Evolutionary conservation across 1,140 invertebrate species (phyloP).

Genomic region (Elymnias hypermnestra): DNA sequence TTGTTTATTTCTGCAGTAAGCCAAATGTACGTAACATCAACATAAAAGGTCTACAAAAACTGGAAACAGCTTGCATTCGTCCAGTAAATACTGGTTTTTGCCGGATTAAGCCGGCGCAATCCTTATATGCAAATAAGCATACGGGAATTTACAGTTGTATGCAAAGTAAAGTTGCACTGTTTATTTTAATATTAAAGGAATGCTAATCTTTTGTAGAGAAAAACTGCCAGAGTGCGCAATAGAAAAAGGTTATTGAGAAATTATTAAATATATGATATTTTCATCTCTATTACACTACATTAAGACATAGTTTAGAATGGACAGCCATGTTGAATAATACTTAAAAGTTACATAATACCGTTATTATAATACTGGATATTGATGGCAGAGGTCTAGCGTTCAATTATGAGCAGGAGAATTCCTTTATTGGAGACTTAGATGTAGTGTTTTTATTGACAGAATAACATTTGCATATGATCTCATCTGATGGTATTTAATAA

Average conservation of each 20-base stretch:
- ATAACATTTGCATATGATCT: too few species aligned
- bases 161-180: constrained; percentile 27
- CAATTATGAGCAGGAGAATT: too few species aligned
- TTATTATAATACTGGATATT: too few species aligned
- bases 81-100: constrained; percentile 58
- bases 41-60: constrained; percentile 32
- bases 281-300: background rate
- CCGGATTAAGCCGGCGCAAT: constrained; percentile 46
- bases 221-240: too few species aligned
- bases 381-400: too few species aligned
- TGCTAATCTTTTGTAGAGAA: constrained; percentile 13
- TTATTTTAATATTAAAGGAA: constrained; percentile 15
- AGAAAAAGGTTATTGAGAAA: background rate
- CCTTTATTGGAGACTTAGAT: too few species aligned
- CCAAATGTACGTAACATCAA: constrained; percentile 28
- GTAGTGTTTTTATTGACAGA: too few species aligned
- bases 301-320: too few species aligned
- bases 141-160: constrained; percentile 50
- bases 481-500: too few species aligned
- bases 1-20: constrained; percentile 23
- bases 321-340: too few species aligned
- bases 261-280: background rate
- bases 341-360: too few species aligned
- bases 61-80: constrained; percentile 31
- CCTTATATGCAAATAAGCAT: constrained; percentile 52